These are phyloP conservation scores for Drepana arcuata DNA, from an alignment of 1,140 invertebrate genomes.

Conservation along the genomic window DNA sequence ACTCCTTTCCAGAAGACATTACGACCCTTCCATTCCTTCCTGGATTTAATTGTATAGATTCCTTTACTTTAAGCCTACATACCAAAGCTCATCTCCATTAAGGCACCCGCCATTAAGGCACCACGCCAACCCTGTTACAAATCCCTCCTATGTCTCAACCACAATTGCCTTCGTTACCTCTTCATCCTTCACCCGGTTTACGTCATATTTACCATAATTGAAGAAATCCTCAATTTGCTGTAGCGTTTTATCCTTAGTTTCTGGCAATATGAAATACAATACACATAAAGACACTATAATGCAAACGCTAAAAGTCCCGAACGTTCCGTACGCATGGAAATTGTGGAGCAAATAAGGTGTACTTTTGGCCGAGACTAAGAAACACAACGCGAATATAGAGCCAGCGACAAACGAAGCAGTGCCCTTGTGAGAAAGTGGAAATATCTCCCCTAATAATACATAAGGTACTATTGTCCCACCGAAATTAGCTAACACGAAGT, in stretches of 20 bases:
- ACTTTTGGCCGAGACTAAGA: neutral
- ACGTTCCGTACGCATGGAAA: slow-evolving; percentile 38
- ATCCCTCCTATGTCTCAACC: too few relatives aligned
- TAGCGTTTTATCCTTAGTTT: slow-evolving; percentile 45
- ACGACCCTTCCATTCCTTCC: too few relatives aligned
- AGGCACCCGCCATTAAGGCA: too few relatives aligned
- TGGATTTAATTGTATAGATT: too few relatives aligned
- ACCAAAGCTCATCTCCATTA: too few relatives aligned
- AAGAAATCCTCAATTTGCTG: slow-evolving; percentile 51
- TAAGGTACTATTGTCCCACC: slow-evolving; percentile 45
- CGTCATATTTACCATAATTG: slow-evolving; percentile 26
- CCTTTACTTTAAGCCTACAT: too few relatives aligned
- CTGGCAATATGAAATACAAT: slow-evolving; percentile 37
- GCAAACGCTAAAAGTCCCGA: slow-evolving; percentile 27
- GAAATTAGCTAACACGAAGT: slow-evolving; percentile 40
- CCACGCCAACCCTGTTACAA: too few relatives aligned
- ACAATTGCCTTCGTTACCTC: too few relatives aligned
- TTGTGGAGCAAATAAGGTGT: slow-evolving; percentile 18
- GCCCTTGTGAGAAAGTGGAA: slow-evolving; percentile 35
- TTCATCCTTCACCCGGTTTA: too few relatives aligned
- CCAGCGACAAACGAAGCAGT: slow-evolving; percentile 29
- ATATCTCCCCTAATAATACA: slow-evolving; percentile 38
- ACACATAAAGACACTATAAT: slow-evolving; percentile 21
- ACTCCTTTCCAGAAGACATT: too few relatives aligned
- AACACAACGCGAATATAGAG: neutral